Base-by-base conservation (phyloP, 2,888 invertebrate genomes). In the Gryllus longicercus region DNA sequence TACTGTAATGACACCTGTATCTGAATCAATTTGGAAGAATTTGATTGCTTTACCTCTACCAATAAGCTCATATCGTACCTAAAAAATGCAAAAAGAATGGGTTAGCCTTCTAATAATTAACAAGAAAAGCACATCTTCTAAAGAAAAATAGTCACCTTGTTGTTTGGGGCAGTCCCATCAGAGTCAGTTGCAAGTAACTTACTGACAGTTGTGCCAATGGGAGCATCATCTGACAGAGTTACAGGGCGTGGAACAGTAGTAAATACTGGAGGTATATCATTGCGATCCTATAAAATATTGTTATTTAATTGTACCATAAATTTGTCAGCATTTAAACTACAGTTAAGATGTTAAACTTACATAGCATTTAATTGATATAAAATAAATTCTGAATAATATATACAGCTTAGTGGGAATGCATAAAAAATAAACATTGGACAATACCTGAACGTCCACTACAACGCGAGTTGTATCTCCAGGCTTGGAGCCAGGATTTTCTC, bases 231-330 rank as follows among this genome's bases (percentile, higher is more conserved):
- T 84, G 95, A 95, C 16, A 96, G 88, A 0, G 95, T 94, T 2
- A 96, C 92, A 0, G 96, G 95, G 79, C 94, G 92, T 0, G 95
- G 93, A 0, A 95, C 92, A 0, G 94, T 92, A 0, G 94, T 93
- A 86, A 96, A 96, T 79, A 95, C 93, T 11, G 96, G 96, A 0
- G 95, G 92, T 83, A 95, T 93, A 87, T 97, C 96, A 86, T 96
- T 96, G 83, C 93, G 92, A 86, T 96, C 96, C 91, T 95, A 87
- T 0, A 85, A 88, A 63, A 38, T 38, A 38, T 38, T 38, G 5
- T 5, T 38, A 38, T 38, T 8, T 38, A 38, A 38, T 38, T 38
- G 38, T 38, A 38, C 38, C 38, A 38, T 25, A 8, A 38, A 38
- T 38, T 38, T 38, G 38, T 3, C 25, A 38, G 0, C 25, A 4